A percentile compares a stretch with the other conserved stretches of the same genome.
Conservation (phyloP, 2,888 invertebrate species). For the Hetaerina titia region DNA sequence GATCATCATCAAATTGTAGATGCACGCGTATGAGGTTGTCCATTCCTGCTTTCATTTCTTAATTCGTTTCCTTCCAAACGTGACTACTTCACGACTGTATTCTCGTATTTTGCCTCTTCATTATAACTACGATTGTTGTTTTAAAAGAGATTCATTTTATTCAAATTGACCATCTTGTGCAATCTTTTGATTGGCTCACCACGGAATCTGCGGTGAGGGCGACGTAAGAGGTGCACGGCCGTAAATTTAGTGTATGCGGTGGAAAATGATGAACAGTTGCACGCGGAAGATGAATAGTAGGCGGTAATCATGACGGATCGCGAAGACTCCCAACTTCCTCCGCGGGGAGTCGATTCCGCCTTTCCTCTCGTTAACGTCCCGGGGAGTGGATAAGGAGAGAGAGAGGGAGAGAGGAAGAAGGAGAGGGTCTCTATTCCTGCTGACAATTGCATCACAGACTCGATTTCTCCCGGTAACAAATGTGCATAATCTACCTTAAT, state of each 20-base stretch:
- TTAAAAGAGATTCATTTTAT: neutral
- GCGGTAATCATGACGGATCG: slow-evolving; percentile 2
- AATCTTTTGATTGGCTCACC: neutral
- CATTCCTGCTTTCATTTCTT: too few relatives aligned
- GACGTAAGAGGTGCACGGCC: neutral
- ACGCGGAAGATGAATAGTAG: neutral
- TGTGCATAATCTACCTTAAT: slow-evolving; percentile 9
- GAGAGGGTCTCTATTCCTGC: neutral
- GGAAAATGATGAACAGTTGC: neutral
- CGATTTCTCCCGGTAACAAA: slow-evolving; percentile 15
- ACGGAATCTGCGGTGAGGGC: neutral
- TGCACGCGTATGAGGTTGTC: too few relatives aligned
- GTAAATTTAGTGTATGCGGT: neutral
- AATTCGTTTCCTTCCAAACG: neutral
- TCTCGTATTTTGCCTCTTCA: neutral
- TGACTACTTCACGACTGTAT: neutral
- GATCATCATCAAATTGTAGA: too few relatives aligned
- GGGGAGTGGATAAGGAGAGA: neutral
- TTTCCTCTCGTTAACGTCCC: neutral
- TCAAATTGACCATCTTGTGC: neutral
- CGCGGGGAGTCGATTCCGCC: neutral
- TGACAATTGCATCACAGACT: neutral
- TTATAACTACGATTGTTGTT: neutral
- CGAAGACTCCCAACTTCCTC: neutral
- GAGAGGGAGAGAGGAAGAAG: too few relatives aligned